phyloP scores from a whole-genome alignment of 2,888 invertebrate species.

The Dicycla oo region DNA sequence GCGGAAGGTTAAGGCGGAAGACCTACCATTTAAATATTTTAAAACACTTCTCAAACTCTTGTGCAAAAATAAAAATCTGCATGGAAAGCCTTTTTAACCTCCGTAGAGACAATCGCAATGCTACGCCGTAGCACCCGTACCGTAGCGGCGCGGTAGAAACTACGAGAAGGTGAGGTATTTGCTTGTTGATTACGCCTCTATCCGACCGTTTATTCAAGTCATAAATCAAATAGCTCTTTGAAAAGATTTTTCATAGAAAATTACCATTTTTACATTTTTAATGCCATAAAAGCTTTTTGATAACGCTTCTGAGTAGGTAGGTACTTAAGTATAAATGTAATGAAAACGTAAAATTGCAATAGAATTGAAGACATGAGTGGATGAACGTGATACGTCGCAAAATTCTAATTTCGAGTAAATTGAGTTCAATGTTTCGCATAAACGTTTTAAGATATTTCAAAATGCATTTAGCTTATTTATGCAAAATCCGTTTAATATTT shows the following conservation, averaged over 20 bases:
- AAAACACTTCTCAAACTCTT: too few relatives aligned
- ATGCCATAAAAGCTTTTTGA: conserved; percentile 33
- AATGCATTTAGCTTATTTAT: too few relatives aligned
- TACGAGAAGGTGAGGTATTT: conserved; percentile 27
- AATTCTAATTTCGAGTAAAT: too few relatives aligned
- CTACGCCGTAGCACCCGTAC: conserved; percentile 38
- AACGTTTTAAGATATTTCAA: too few relatives aligned
- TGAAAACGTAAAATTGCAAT: conserved; percentile 7
- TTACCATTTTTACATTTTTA: conserved; percentile 34
- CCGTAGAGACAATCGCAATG: conserved; percentile 7
- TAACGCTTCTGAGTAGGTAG: not conserved
- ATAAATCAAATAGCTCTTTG: conserved; percentile 43
- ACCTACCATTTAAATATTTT: too few relatives aligned
- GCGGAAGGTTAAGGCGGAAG: too few relatives aligned
- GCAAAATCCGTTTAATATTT: too few relatives aligned
- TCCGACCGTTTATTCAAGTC: conserved; percentile 21
- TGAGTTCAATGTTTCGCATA: too few relatives aligned
- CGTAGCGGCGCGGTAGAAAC: conserved; percentile 28
- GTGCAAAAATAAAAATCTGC: not conserved
- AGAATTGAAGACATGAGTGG: too few relatives aligned
- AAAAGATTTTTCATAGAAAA: conserved; percentile 23
- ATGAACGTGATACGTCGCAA: too few relatives aligned
- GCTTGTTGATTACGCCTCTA: conserved; percentile 31
- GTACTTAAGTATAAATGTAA: conserved; percentile 10
- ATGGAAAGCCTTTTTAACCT: conserved; percentile 7